phyloP scores from a whole-genome alignment of 1,140 invertebrate species.

The Oryctes rhinoceros region DNA sequence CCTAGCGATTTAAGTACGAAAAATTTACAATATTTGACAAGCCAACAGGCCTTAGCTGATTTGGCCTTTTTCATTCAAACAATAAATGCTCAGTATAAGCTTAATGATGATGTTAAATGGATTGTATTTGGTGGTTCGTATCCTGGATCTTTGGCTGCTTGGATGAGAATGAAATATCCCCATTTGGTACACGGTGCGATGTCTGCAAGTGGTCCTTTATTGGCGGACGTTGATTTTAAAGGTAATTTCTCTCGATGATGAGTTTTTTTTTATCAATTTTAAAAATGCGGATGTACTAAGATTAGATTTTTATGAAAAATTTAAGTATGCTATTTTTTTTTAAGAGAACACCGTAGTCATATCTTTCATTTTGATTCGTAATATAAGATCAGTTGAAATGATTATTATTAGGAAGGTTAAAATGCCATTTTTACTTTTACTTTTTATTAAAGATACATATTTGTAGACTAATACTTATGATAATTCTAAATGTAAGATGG shows the following conservation, averaged over 20 bases:
- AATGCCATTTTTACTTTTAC: too few relatives aligned
- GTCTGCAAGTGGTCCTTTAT: slow-evolving; percentile 87
- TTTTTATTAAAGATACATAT: too few relatives aligned
- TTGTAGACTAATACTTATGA: too few relatives aligned
- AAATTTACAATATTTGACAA: slow-evolving; percentile 82
- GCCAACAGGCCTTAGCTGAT: slow-evolving; percentile 89
- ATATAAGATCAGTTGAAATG: too few relatives aligned
- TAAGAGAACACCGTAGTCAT: too few relatives aligned
- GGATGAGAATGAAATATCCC: slow-evolving; percentile 90
- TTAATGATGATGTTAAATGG: slow-evolving; percentile 78
- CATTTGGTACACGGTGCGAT: slow-evolving; percentile 86
- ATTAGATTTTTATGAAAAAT: too few relatives aligned
- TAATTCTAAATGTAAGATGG: too few relatives aligned
- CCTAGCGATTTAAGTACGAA: slow-evolving; percentile 77
- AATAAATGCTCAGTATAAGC: slow-evolving; percentile 72
- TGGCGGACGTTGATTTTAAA: slow-evolving; percentile 85
- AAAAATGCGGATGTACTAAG: background rate
- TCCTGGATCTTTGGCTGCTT: slow-evolving; percentile 88
- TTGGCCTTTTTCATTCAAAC: slow-evolving; percentile 80
- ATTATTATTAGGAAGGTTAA: too few relatives aligned
- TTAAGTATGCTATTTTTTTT: too few relatives aligned
- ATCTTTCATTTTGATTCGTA: too few relatives aligned
- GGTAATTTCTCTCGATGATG: slow-evolving; percentile 61
- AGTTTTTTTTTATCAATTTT: background rate
- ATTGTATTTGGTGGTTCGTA: slow-evolving; percentile 94